phyloP scores from a whole-genome alignment of 1,140 invertebrate genomes.

The Delia radicum region DNA sequence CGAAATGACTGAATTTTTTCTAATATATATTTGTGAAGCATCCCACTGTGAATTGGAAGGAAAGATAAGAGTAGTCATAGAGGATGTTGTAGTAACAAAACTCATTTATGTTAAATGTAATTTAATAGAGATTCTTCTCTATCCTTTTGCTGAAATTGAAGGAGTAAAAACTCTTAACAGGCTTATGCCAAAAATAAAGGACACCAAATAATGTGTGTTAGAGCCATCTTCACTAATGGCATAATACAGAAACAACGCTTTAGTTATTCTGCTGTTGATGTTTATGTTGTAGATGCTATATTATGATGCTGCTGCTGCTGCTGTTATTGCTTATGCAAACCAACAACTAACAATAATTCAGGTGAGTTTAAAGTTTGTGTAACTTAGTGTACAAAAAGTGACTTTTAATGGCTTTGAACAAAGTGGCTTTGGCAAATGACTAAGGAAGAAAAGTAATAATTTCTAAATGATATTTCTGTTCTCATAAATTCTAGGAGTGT shows the following conservation, averaged over 20 bases:
- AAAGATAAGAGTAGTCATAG: too few species aligned
- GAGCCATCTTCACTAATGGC: background rate
- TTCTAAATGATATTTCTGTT: background rate
- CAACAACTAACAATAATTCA: too few species aligned
- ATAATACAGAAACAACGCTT: background rate
- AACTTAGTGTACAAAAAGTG: constrained; percentile 15
- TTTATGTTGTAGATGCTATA: background rate
- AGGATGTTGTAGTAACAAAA: background rate
- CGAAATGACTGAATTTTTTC: too few species aligned
- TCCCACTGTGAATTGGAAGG: too few species aligned
- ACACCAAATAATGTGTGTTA: background rate
- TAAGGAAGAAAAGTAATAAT: background rate
- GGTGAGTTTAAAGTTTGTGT: constrained; percentile 17
- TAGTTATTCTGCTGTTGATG: background rate
- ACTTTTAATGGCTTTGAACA: constrained; percentile 20
- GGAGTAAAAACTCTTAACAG: background rate
- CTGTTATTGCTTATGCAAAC: too few species aligned
- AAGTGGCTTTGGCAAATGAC: background rate
- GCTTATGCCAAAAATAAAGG: background rate
- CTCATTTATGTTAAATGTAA: constrained; percentile 22
- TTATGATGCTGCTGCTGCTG: background rate
- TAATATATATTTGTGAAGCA: too few species aligned
- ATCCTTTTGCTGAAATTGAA: background rate
- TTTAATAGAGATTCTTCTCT: constrained; percentile 10
- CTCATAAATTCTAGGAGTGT: too few species aligned